Evolutionary conservation across 2,113 vertebrate species (phyloP), one percentile per base, ranked within the genome.

Genomic region (Pyrgilauda ruficollis): DNA sequence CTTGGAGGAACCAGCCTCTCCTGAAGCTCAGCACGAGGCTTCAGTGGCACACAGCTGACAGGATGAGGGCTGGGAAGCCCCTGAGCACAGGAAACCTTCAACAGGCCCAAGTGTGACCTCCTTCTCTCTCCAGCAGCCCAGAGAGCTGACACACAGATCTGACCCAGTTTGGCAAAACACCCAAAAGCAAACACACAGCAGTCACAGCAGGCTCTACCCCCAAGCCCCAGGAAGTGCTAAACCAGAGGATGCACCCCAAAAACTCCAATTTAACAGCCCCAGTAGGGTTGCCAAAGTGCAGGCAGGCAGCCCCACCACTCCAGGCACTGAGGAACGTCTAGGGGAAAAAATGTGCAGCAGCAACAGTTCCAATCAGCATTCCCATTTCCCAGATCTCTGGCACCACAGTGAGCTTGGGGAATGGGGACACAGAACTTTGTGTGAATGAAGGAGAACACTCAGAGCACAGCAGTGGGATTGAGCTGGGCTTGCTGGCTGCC

Each of bases 241-340:
- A 63, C 49, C 87, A 61, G 73, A 61, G 74, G 62, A 61, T 23
- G 74, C 2, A 3, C 13, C 75, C 14, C 21, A 11, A 68, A 79
- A 66, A 3, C 28, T 49, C n/a, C 66, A 26, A 62, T 33, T 4
- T 1, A 63, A 26, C 11, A 80, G 62, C 55, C 46, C 53, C 53
- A 53, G 62, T 9, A 59, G 39, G 53, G 20, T 1, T 46, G 50
- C 33, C 46, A 73, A 35, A 31, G 20, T 47, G 9, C 43, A 75
- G 39, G 22, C 6, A 10, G 31, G 47, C 82, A 82, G 62, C 67
- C 16, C 15, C 46, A 66, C 26, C 15, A 37, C n/a, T 20, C 15
- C 47, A 20, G 23, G 12, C 47, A 14, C 26, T 28, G 41, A 9
- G 2, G 43, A 55, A 4, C 1, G 8, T 11, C 28, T 4, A 3